Evolutionary conservation across 1,140 invertebrate species (phyloP).

Genomic region (Neotoxoptera formosana): DNA sequence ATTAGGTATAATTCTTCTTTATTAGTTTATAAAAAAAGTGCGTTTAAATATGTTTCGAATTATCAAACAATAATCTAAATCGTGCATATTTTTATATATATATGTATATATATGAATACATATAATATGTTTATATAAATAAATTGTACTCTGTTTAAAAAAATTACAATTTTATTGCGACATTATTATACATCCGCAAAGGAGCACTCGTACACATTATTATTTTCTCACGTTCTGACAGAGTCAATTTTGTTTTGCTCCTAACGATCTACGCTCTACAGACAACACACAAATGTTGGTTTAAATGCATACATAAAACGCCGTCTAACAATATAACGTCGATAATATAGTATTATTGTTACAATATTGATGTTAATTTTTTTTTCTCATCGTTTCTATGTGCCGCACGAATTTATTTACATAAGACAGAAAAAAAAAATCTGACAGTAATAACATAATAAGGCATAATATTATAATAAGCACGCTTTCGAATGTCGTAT

Average conservation of each 20-base stretch:
- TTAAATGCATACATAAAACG: conserved; percentile 28
- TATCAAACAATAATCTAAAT: background rate
- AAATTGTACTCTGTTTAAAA: background rate
- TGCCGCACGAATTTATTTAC: background rate
- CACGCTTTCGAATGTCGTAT: background rate
- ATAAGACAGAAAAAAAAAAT: background rate
- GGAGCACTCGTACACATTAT: too few relatives aligned
- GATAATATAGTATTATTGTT: background rate
- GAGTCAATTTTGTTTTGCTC: background rate
- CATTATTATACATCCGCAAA: background rate
- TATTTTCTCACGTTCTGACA: background rate
- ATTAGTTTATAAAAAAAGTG: conserved; percentile 21
- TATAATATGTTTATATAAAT: background rate
- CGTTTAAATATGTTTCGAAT: background rate
- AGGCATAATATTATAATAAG: background rate
- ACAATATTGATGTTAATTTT: background rate
- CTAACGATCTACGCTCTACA: background rate
- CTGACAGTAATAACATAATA: background rate
- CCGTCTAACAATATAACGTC: conserved; percentile 4
- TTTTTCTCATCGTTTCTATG: background rate
- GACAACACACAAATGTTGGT: conserved; percentile 15
- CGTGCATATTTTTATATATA: background rate
- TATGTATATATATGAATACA: background rate
- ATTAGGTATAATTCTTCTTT: background rate
- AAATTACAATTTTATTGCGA: background rate